Conservation (phyloP, 2,113 vertebrate genomes). For the Trinectes maculatus region DNA sequence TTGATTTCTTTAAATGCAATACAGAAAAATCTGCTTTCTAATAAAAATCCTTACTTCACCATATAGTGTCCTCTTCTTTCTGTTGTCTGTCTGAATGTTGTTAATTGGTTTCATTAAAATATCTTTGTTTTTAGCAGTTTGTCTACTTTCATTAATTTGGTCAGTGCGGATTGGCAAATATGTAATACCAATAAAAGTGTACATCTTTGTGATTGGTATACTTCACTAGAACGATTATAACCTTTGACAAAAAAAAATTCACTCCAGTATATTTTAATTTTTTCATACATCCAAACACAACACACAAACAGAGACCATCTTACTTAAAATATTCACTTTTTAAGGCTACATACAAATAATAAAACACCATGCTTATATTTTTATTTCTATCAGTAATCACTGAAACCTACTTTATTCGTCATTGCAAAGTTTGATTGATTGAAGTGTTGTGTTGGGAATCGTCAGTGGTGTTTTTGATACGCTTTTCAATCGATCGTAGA, state of each 20-base stretch:
- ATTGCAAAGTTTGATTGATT: background rate
- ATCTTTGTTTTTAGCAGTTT: background rate
- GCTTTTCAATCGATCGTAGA: background rate
- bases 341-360: no score
- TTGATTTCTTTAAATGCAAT: constrained; percentile 83
- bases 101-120: background rate
- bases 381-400: background rate
- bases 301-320: no score
- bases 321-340: no score
- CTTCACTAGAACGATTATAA: background rate
- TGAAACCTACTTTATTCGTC: background rate
- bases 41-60: constrained; percentile 84
- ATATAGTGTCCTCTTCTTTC: constrained; percentile 17
- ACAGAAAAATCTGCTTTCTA: constrained; percentile 83
- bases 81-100: constrained; percentile 4
- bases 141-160: background rate
- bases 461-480: background rate
- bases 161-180: background rate
- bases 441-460: background rate
- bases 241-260: no score
- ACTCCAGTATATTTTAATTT: no score
- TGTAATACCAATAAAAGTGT: background rate
- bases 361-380: background rate
- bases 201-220: background rate
- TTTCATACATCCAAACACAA: no score